Evolutionary conservation across 2,113 vertebrate species (phyloP), one percentile per base, ranked within the genome.

Genomic region (Speoplatyrhinus poulsoni): DNA sequence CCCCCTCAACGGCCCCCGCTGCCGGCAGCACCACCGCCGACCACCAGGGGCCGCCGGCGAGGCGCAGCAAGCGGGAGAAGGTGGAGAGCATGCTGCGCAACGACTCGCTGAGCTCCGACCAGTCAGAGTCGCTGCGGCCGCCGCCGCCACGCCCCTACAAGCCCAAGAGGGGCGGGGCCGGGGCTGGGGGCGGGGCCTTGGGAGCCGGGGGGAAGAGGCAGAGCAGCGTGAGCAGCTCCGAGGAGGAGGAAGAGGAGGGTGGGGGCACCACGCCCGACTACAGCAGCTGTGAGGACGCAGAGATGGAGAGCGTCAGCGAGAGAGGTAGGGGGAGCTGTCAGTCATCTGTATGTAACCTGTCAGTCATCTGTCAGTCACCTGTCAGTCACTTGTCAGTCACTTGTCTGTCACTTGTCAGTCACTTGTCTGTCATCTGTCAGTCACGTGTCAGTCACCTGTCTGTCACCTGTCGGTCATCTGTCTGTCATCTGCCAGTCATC

Each of bases 241-340:
- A 99, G 89, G 98, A 99, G 86, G 98, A 99, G 89, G 96, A 94
- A 47, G 97, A 99, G 89, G 98, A 99, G 86, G 98, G 98, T 88
- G 96, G 94, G 47, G 97, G 95, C 73, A 98, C 97, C 62, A 98
- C 97, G 62, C 98, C 98, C 1, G 98, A 98, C 91, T 99, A 98
- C 93, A 97, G 95, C 84, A 99, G 97, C 92, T 98, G 96, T 85
- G 97, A 99, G 87, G 98, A 99, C 76, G 96, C 95, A 60, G 96
- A 99, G 92, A 96, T 98, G 54, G 96, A 99, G 92, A 98, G 96
- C 75, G 92, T 98, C 85, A 98, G 95, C 79, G 98, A 99, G 89
- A 96, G 96, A 95, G 98, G 97, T 98, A n/a, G 85, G 92, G 80
- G 41, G 57, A 46, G 0, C 12, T n/a, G 41, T 70, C 67, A 33